Evolutionary conservation across 2,888 invertebrate genomes (phyloP).

Genomic region (Spodoptera littoralis): DNA sequence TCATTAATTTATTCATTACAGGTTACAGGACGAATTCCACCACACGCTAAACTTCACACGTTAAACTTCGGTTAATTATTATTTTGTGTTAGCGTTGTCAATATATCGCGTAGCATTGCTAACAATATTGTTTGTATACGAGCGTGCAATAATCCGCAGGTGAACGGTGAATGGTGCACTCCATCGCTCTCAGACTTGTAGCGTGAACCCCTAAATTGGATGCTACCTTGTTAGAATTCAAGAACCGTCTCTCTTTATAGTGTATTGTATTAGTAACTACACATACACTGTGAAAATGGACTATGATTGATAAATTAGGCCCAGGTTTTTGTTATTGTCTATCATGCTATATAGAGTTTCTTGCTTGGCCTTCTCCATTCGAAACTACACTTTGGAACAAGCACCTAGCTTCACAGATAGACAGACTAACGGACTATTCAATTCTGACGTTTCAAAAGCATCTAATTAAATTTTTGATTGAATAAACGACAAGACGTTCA

Average conservation of each 20-base stretch:
- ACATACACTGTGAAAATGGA: not conserved
- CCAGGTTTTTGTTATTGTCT: not conserved
- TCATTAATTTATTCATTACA: too few relatives aligned
- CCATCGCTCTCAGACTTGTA: constrained; percentile 9
- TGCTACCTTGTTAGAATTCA: constrained; percentile 12
- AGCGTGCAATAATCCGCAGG: constrained; percentile 33
- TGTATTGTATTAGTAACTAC: constrained; percentile 17
- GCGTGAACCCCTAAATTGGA: constrained; percentile 32
- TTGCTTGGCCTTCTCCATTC: too few relatives aligned
- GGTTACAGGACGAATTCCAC: not conserved
- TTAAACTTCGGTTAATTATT: constrained; percentile 24
- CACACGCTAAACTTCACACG: not conserved
- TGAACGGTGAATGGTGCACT: constrained; percentile 43
- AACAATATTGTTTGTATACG: constrained; percentile 29
- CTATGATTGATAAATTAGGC: not conserved
- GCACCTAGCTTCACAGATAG: too few relatives aligned
- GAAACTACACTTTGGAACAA: too few relatives aligned
- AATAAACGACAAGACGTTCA: too few relatives aligned
- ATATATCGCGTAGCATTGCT: constrained; percentile 5
- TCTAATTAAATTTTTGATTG: too few relatives aligned
- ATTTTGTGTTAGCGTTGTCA: constrained; percentile 16
- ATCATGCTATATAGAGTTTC: too few relatives aligned
- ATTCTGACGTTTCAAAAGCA: too few relatives aligned
- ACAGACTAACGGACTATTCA: too few relatives aligned
- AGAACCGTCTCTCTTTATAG: constrained; percentile 1